phyloP scores from a whole-genome alignment of 2,797 vertebrate species.

The Karalla daura region DNA sequence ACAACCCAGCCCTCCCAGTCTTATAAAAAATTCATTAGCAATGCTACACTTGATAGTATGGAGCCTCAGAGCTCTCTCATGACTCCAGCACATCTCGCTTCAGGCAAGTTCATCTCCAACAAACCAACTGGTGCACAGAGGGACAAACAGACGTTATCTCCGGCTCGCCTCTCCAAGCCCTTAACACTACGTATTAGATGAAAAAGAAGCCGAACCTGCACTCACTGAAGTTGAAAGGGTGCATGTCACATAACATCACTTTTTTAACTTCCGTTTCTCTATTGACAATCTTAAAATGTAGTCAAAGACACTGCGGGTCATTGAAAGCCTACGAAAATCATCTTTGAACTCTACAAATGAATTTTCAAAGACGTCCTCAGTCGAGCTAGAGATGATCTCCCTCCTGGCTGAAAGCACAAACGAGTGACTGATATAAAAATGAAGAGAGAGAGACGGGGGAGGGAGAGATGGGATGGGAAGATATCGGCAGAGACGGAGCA shows the following conservation, averaged over 20 bases:
- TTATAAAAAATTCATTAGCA: slow-evolving; percentile 79
- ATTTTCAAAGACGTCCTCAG: slow-evolving; percentile 19
- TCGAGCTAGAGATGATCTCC: slow-evolving; percentile 26
- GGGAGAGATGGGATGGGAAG: slow-evolving; percentile 15
- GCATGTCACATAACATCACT: neutral
- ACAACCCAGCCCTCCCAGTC: slow-evolving; percentile 61
- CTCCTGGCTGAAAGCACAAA: slow-evolving; percentile 16
- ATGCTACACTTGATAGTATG: slow-evolving; percentile 65
- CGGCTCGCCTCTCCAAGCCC: slow-evolving; percentile 13
- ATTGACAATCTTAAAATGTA: neutral
- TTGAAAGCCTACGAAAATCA: neutral
- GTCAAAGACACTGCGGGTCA: neutral
- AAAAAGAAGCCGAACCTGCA: slow-evolving; percentile 3
- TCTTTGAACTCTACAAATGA: slow-evolving; percentile 12
- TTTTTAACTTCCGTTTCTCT: neutral
- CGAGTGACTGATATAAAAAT: slow-evolving; percentile 50
- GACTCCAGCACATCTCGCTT: slow-evolving; percentile 56
- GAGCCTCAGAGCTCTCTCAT: slow-evolving; percentile 53
- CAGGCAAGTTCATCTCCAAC: slow-evolving; percentile 63
- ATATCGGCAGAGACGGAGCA: slow-evolving; percentile 28
- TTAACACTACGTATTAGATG: slow-evolving; percentile 17
- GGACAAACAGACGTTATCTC: slow-evolving; percentile 47
- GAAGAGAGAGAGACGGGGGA: neutral
- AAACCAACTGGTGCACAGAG: slow-evolving; percentile 46
- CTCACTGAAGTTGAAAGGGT: neutral